phyloP scores from a whole-genome alignment of 1,140 invertebrate genomes.

The Heliconius melpomene region DNA sequence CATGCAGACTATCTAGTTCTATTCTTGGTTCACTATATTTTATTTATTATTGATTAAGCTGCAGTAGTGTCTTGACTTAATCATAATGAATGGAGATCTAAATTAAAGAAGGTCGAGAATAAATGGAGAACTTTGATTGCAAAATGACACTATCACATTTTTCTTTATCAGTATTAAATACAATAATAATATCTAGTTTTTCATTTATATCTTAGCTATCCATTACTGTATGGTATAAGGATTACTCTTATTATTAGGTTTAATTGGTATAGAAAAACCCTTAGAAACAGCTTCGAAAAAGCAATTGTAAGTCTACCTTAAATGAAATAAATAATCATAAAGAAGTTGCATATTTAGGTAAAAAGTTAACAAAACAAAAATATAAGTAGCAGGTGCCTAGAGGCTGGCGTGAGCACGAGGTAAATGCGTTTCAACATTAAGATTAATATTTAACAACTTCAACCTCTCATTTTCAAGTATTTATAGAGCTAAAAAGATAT shows the following conservation, averaged over 20 bases:
- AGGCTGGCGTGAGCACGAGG: constrained; percentile 2
- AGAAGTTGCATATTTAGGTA: not conserved
- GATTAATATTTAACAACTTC: constrained; percentile 30
- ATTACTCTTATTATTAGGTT: no score
- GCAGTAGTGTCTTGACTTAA: constrained; percentile 1
- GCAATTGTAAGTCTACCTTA: not conserved
- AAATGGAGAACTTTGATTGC: no score
- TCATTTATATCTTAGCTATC: no score
- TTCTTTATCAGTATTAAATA: no score
- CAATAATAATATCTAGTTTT: no score
- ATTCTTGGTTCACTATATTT: constrained; percentile 1
- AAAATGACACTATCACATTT: no score
- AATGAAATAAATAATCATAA: not conserved
- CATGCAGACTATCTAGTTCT: constrained; percentile 5
- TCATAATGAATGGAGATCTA: not conserved
- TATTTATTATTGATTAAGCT: constrained; percentile 4
- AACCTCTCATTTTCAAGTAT: constrained; percentile 20
- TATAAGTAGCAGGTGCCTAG: constrained; percentile 15
- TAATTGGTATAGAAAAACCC: no score
- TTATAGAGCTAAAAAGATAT: constrained; percentile 3
- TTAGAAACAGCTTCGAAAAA: no score
- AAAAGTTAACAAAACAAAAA: not conserved
- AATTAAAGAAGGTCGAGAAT: no score
- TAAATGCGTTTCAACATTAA: constrained; percentile 29
- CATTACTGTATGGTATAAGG: no score